Conservation (phyloP, 2,113 vertebrate genomes). For the Cariama cristata region DNA sequence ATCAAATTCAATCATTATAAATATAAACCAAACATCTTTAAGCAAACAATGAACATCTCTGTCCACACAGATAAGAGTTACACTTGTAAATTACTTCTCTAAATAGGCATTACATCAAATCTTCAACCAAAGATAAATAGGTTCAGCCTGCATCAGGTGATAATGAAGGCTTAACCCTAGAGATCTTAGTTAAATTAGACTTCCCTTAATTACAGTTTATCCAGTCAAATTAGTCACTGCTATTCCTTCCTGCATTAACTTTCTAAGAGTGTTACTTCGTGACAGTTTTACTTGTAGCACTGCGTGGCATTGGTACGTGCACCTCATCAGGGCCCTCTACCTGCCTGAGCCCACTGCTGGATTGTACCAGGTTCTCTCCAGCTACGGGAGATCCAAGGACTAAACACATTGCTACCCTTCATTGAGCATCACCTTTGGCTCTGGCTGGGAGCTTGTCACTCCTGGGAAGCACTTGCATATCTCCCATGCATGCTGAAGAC, state of each 20-base stretch:
- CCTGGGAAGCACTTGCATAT: background rate
- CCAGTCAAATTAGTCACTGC: background rate
- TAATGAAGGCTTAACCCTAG: background rate
- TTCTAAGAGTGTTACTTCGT: background rate
- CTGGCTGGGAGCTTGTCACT: background rate
- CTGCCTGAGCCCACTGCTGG: background rate
- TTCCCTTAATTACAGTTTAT: background rate
- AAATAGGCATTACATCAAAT: slow-evolving; percentile 2
- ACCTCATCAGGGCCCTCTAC: background rate
- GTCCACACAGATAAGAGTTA: background rate
- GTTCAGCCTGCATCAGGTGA: background rate
- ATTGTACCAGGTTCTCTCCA: background rate
- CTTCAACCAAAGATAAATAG: background rate
- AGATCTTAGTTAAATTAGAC: background rate
- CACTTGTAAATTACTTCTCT: slow-evolving; percentile 14
- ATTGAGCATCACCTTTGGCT: background rate
- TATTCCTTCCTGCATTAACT: background rate
- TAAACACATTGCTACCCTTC: background rate
- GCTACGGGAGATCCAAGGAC: background rate
- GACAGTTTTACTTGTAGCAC: background rate
- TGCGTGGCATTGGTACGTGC: fast-evolving
- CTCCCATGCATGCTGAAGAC: background rate
- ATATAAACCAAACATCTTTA: background rate
- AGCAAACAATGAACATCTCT: background rate
- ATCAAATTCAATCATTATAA: slow-evolving; percentile 7